These are phyloP conservation scores for Heteromurus nitidus DNA, from an alignment of 2,888 invertebrate species.

Conservation along the genomic window DNA sequence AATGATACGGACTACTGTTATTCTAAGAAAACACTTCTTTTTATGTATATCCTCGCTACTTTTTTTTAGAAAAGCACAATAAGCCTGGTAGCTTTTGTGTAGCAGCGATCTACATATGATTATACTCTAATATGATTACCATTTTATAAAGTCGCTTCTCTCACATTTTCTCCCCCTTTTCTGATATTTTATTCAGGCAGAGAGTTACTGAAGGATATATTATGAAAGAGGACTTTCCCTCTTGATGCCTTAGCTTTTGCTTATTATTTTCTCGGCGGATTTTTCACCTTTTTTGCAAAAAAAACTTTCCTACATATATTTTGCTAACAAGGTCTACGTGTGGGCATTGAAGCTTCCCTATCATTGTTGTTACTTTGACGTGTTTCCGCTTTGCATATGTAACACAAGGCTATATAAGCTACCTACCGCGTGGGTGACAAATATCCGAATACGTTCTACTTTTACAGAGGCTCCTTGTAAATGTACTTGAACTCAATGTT, in stretches of 20 bases:
- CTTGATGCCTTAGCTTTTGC: conserved; percentile 1
- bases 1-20: too few species aligned
- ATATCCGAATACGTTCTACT: neutral
- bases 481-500: neutral
- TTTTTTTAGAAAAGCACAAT: too few species aligned
- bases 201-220: neutral
- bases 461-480: neutral
- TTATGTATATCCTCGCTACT: too few species aligned
- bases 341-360: neutral
- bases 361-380: conserved; percentile 6
- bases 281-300: neutral
- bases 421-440: neutral
- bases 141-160: neutral
- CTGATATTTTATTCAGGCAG: conserved; percentile 5
- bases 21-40: too few species aligned
- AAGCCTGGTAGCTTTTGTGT: too few species aligned
- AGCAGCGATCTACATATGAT: conserved; percentile 7
- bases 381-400: conserved; percentile 6
- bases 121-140: neutral
- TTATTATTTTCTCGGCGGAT: neutral
- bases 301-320: neutral
- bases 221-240: neutral
- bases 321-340: neutral
- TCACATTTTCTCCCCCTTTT: neutral
- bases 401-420: neutral